Evolutionary conservation across 2,888 invertebrate genomes (phyloP).

Genomic region (Mythimna lalbum): DNA sequence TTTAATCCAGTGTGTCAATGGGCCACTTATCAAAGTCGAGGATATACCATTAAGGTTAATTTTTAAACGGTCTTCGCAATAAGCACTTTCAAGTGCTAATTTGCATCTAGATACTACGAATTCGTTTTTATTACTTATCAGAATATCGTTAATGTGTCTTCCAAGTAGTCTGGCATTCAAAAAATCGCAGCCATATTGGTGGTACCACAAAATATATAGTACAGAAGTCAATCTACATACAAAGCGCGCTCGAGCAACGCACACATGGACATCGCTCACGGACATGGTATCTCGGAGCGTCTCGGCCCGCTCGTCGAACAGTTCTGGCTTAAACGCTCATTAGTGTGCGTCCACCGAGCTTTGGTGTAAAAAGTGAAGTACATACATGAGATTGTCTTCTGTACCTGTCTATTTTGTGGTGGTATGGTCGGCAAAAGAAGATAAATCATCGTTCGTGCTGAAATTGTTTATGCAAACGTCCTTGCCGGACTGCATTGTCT

Average conservation of each 20-base stretch:
- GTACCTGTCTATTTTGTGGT: too few relatives aligned
- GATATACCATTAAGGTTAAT: conserved; percentile 1
- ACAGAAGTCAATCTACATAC: too few relatives aligned
- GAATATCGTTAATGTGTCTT: conserved; percentile 59
- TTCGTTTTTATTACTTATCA: conserved; percentile 52
- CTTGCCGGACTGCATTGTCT: conserved; percentile 74
- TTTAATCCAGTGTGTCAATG: conserved; percentile 35
- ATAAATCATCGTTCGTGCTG: conserved; percentile 65
- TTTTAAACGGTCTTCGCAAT: conserved; percentile 11
- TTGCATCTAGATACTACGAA: conserved; percentile 43
- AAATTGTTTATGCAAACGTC: conserved; percentile 72
- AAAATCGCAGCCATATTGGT: conserved; percentile 52
- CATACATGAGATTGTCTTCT: too few relatives aligned
- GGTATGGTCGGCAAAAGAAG: conserved; percentile 52
- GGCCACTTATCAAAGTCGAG: conserved; percentile 34
- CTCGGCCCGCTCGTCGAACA: too few relatives aligned
- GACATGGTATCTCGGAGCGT: too few relatives aligned
- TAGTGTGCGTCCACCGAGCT: too few relatives aligned
- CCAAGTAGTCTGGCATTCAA: conserved; percentile 52
- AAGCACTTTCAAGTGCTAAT: conserved; percentile 34
- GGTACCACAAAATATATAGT: too few relatives aligned
- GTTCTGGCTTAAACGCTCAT: too few relatives aligned
- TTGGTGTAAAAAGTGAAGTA: too few relatives aligned
- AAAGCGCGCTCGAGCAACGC: too few relatives aligned
- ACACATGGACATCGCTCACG: too few relatives aligned